Evolutionary conservation across 2,113 vertebrate genomes (phyloP), one percentile per base, ranked within the genome.

Genomic region (Paracanthobrama guichenoti): DNA sequence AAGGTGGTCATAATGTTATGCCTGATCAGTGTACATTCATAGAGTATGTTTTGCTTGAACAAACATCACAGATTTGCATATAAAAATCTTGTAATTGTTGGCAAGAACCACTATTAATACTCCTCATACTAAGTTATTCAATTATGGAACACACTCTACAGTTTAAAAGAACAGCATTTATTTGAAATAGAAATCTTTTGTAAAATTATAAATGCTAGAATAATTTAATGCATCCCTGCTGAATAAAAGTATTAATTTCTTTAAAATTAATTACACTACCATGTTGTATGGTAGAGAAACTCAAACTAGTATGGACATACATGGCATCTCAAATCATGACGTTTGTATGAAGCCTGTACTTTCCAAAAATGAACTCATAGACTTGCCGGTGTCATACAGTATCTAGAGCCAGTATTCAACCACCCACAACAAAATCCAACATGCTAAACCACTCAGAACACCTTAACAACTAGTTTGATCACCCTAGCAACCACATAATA

Each of bases 401-500:
- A 28, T 67, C 18, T 39, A 69, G 3, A 39, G 7, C 31, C 18
- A 71, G 18, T 12, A 11, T 44, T 18, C 9, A 44, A 42, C 8
- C 67, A 71, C 7, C 64, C 28, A 35, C 28, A 67, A 35, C 16
- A 35, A 35, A 6, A 66, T 18, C 28, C 2, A 3, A 35, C 28
- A 35, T 35, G 14, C 14, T 20, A 67, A 67, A 46, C 22, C 39
- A 46, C 42, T 26, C 11, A 24, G 16, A 50, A 75, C 42, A 74
- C 46, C 44, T 50, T 26, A 26, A 24, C 71, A 28, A 46, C 71
- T 12, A 8, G n/a, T 14, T 8, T 26, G 1, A 31, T 75, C 46
- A 31, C n/a, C 77, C 39, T 62, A 79, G 57, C 57, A 46, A 79
- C 26, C 82, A 84, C 20, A 48, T 8, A 50, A 75, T 26, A 28